Evolutionary conservation across 2,888 invertebrate species (phyloP).

Genomic region (Cerceris rybyensis): DNA sequence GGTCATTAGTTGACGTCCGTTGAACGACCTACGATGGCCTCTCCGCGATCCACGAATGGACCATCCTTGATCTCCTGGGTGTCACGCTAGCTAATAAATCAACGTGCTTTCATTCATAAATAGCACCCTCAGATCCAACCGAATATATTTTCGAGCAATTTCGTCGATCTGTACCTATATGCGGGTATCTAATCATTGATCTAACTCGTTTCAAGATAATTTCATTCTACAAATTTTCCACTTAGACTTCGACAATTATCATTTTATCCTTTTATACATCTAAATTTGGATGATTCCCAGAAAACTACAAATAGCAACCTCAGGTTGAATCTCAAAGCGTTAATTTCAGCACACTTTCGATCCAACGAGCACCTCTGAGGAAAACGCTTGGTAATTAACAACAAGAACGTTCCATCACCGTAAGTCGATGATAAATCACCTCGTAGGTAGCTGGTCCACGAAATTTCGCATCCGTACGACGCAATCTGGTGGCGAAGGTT

Average conservation of each 20-base stretch:
- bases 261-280: too few relatives aligned
- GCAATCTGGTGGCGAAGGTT: conserved; percentile 39
- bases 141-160: too few relatives aligned
- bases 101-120: conserved; percentile 7
- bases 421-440: conserved; percentile 62
- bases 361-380: conserved; percentile 28
- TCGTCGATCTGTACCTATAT: too few relatives aligned
- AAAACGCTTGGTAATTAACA: conserved; percentile 62
- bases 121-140: not conserved
- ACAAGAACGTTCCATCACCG: conserved; percentile 57
- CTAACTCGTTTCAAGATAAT: too few relatives aligned
- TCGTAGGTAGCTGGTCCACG: conserved; percentile 62
- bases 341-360: not conserved
- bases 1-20: conserved; percentile 69
- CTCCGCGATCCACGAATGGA: conserved; percentile 18
- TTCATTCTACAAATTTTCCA: too few relatives aligned
- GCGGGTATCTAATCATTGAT: too few relatives aligned
- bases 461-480: conserved; percentile 56
- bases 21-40: conserved; percentile 21
- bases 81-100: conserved; percentile 10
- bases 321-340: not conserved
- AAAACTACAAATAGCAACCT: too few relatives aligned
- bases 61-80: conserved; percentile 4
- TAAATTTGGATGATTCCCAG: too few relatives aligned
- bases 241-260: too few relatives aligned